phyloP scores from a whole-genome alignment of 2,888 invertebrate species.

The Slavum lentiscoides region DNA sequence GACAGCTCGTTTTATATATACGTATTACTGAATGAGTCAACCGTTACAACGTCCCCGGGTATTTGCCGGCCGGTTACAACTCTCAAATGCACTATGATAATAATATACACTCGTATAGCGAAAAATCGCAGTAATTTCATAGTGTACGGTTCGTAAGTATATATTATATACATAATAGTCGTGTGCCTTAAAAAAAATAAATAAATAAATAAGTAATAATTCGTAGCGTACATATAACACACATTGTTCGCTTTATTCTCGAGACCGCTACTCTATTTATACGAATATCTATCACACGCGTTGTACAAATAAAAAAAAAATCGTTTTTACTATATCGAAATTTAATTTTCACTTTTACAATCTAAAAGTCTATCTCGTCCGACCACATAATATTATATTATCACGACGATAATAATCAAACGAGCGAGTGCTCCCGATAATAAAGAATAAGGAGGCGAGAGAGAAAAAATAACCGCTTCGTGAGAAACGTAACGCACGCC shows the following conservation, averaged over 20 bases:
- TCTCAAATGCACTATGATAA: too few species aligned
- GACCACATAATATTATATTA: conserved; percentile 9
- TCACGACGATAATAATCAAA: conserved; percentile 41
- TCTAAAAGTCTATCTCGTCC: conserved; percentile 14
- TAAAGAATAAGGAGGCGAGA: neutral
- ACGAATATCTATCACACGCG: neutral
- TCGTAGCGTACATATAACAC: conserved; percentile 3
- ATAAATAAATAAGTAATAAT: neutral
- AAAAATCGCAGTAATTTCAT: too few species aligned
- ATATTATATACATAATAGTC: neutral
- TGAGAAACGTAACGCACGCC: conserved; percentile 44
- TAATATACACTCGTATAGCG: too few species aligned
- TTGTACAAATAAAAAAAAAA: neutral
- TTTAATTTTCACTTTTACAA: conserved; percentile 53
- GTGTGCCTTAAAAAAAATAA: too few species aligned
- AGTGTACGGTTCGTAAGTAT: too few species aligned
- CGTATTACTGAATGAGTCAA: too few species aligned
- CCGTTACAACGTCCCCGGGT: too few species aligned
- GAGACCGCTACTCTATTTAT: conserved; percentile 3
- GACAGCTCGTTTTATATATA: too few species aligned
- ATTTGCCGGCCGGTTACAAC: too few species aligned
- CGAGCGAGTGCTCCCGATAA: neutral
- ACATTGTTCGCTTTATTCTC: conserved; percentile 3
- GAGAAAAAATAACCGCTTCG: conserved; percentile 30
- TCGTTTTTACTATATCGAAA: conserved; percentile 25